A percentile compares a stretch with the other conserved stretches of the same genome.
Conservation (phyloP, 2,113 vertebrate species). For the Melanerpes aurifrons region DNA sequence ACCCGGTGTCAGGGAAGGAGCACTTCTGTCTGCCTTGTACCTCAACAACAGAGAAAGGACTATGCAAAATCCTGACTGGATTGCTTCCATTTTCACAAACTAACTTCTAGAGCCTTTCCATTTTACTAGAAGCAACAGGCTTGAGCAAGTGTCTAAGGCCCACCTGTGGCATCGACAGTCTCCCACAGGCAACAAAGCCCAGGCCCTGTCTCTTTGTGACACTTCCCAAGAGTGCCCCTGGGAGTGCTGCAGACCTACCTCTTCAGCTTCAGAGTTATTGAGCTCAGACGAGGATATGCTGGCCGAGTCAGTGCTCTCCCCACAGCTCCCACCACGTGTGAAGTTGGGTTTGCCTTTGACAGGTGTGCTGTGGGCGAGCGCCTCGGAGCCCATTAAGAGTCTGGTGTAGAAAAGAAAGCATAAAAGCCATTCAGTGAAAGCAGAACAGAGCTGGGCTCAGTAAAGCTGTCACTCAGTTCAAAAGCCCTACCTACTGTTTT, state of each 20-base stretch:
- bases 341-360: constrained; percentile 84
- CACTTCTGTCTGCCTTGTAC: not conserved
- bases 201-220: constrained; percentile 84
- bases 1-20: not conserved
- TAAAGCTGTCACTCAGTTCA: not conserved
- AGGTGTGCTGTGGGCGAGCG: constrained; percentile 77
- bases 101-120: not conserved
- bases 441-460: not conserved
- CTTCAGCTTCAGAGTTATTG: constrained; percentile 85
- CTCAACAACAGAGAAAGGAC: not conserved
- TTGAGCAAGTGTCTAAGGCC: not conserved
- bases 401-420: constrained; percentile 50
- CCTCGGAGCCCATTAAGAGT: constrained; percentile 86
- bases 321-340: constrained; percentile 86
- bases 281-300: constrained; percentile 92
- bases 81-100: not conserved
- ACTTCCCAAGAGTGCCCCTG: constrained; percentile 73
- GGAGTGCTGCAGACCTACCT: constrained; percentile 65
- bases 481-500: not conserved
- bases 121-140: not conserved
- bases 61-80: not conserved
- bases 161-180: not conserved
- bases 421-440: not conserved
- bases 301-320: constrained; percentile 92
- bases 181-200: not conserved